Evolutionary conservation across 2,888 invertebrate genomes (phyloP).

Genomic region (Hypomecis atomaria): DNA sequence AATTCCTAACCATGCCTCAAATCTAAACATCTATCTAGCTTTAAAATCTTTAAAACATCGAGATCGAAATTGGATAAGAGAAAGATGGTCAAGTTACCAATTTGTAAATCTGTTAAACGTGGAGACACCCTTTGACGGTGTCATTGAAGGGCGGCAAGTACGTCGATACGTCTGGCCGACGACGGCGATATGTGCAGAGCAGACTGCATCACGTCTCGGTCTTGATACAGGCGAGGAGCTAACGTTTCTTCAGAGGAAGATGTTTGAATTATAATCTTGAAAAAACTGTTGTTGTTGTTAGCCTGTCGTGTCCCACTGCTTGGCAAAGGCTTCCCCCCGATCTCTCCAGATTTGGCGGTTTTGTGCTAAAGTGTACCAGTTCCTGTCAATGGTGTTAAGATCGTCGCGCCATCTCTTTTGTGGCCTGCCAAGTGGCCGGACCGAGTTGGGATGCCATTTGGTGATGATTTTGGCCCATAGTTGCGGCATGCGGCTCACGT

Average conservation of each 20-base stretch:
- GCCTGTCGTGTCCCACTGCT: no score
- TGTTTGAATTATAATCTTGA: neutral
- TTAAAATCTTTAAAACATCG: neutral
- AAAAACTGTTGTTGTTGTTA: no score
- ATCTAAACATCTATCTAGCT: neutral
- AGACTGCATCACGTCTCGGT: constrained; percentile 58
- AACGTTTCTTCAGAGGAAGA: neutral
- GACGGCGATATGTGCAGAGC: constrained; percentile 45
- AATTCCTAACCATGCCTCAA: neutral
- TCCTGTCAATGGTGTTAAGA: no score
- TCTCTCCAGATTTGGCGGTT: no score
- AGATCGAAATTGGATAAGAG: constrained; percentile 13
- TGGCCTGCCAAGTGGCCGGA: no score
- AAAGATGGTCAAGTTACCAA: constrained; percentile 21
- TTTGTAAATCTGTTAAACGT: constrained; percentile 14
- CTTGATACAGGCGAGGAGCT: constrained; percentile 7
- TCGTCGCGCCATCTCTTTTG: no score
- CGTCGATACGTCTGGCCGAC: constrained; percentile 41
- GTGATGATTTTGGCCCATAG: no score
- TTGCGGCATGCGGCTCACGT: no score
- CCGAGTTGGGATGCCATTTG: no score
- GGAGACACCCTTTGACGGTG: constrained; percentile 45
- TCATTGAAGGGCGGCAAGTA: constrained; percentile 40
- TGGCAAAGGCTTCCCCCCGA: no score
- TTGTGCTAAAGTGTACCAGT: no score